phyloP scores from a whole-genome alignment of 2,888 invertebrate genomes.

The Cosmorhoe ocellata region DNA sequence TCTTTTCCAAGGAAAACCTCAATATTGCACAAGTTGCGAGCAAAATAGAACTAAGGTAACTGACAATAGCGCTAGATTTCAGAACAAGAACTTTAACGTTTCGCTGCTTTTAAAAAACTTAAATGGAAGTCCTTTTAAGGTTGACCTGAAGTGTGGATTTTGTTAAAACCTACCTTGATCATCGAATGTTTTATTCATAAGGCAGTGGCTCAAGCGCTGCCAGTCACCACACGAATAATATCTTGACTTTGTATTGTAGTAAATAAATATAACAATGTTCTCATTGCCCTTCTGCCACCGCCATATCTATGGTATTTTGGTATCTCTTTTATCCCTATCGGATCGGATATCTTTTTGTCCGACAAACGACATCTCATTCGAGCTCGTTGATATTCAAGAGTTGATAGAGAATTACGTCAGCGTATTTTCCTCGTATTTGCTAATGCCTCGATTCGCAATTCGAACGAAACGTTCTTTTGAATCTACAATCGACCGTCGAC shows the following conservation, averaged over 20 bases:
- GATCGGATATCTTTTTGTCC: conserved; percentile 33
- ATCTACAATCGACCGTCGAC: conserved; percentile 15
- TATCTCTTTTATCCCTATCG: conserved; percentile 29
- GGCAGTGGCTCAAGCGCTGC: conserved; percentile 40
- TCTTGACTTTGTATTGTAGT: conserved; percentile 33
- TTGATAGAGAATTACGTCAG: conserved; percentile 38
- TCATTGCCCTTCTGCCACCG: conserved; percentile 22
- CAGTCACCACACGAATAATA: no score
- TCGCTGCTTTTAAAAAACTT: conserved; percentile 2
- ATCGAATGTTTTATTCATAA: conserved; percentile 48
- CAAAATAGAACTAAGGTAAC: no score
- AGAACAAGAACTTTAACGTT: no score
- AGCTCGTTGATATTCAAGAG: conserved; percentile 35
- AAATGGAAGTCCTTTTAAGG: conserved; percentile 15
- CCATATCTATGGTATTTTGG: conserved; percentile 26
- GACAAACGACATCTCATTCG: conserved; percentile 39
- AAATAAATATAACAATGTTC: conserved; percentile 36
- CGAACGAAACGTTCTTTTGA: conserved; percentile 30
- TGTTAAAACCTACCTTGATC: conserved; percentile 38
- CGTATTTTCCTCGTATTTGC: conserved; percentile 34
- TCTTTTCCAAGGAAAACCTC: conserved; percentile 8
- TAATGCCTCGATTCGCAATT: conserved; percentile 25
- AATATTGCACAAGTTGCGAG: conserved; percentile 5
- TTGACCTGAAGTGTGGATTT: conserved; percentile 25
- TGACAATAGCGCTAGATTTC: not conserved